These are phyloP conservation scores for Physocephala rufipes DNA, from an alignment of 2,888 invertebrate species.

Conservation along the genomic window DNA sequence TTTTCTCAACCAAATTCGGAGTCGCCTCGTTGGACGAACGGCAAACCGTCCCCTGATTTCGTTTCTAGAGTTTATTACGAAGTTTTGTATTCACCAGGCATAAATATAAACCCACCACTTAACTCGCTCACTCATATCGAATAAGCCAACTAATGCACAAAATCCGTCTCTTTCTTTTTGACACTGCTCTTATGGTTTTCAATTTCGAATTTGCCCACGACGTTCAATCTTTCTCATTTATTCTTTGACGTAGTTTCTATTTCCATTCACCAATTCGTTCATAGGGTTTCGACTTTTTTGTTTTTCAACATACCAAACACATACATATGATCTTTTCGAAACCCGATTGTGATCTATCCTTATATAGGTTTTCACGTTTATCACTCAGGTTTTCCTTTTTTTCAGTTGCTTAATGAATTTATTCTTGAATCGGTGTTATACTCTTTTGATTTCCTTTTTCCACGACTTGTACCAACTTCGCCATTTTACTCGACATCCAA, in stretches of 20 bases:
- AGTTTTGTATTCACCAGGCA: constrained; percentile 24
- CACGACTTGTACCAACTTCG: constrained; percentile 44
- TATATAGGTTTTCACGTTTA: constrained; percentile 8
- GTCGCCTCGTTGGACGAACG: constrained; percentile 45
- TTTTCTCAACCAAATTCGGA: constrained; percentile 41
- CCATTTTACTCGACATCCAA: constrained; percentile 46
- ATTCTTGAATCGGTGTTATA: constrained; percentile 44
- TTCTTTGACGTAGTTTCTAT: constrained; percentile 19
- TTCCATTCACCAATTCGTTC: constrained; percentile 23
- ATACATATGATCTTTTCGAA: constrained; percentile 28
- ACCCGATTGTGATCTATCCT: constrained; percentile 16
- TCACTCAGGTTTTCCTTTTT: constrained; percentile 45
- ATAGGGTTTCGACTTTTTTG: constrained; percentile 21
- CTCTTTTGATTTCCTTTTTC: constrained; percentile 44
- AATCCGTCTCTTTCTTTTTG: constrained; percentile 12
- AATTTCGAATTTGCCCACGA: constrained; percentile 41
- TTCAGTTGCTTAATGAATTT: constrained; percentile 37
- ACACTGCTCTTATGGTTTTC: constrained; percentile 28
- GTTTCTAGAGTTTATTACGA: constrained; percentile 29
- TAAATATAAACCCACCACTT: constrained; percentile 1
- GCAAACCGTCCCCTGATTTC: constrained; percentile 37
- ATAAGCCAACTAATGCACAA: constrained; percentile 4
- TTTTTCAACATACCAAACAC: constrained; percentile 33
- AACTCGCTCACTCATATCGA: constrained; percentile 31
- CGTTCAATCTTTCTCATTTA: constrained; percentile 22